A percentile compares a stretch with the other conserved stretches of the same genome.
phyloP scores from a whole-genome alignment of 2,888 invertebrate genomes.

The Chloroclysta siterata region DNA sequence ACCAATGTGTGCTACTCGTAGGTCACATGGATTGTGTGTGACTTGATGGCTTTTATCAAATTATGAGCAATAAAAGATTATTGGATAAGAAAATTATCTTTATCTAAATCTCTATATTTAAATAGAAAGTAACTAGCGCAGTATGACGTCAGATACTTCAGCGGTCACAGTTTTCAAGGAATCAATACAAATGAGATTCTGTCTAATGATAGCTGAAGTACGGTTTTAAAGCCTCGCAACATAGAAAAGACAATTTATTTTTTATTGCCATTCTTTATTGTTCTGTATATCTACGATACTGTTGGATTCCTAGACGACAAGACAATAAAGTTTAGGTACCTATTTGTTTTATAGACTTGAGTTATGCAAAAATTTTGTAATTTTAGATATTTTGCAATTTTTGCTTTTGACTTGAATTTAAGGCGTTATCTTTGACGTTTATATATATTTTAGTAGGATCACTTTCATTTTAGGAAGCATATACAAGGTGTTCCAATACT shows the following conservation, averaged over 20 bases:
- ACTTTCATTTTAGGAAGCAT: no score
- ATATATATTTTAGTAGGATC: no score
- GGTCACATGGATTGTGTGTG: neutral
- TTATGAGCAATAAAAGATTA: neutral
- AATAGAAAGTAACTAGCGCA: neutral
- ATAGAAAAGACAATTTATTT: constrained; percentile 39
- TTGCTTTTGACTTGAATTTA: neutral
- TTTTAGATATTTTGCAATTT: neutral
- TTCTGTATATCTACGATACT: constrained; percentile 24
- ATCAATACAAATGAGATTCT: constrained; percentile 2
- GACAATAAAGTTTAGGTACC: constrained; percentile 31
- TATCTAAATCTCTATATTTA: no score
- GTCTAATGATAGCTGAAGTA: constrained; percentile 18
- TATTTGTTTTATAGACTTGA: constrained; percentile 24
- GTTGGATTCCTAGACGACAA: constrained; percentile 28
- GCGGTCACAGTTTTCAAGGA: neutral
- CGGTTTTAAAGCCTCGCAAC: constrained; percentile 3
- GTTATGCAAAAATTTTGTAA: constrained; percentile 22
- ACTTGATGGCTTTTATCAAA: neutral
- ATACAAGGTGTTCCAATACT: no score
- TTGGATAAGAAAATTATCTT: neutral
- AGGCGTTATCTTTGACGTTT: no score
- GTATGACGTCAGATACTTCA: no score
- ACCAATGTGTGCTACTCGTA: neutral
- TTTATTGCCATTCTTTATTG: constrained; percentile 37